These are phyloP conservation scores for Tribolium castaneum DNA, from an alignment of 1,140 invertebrate species.

Conservation along the genomic window DNA sequence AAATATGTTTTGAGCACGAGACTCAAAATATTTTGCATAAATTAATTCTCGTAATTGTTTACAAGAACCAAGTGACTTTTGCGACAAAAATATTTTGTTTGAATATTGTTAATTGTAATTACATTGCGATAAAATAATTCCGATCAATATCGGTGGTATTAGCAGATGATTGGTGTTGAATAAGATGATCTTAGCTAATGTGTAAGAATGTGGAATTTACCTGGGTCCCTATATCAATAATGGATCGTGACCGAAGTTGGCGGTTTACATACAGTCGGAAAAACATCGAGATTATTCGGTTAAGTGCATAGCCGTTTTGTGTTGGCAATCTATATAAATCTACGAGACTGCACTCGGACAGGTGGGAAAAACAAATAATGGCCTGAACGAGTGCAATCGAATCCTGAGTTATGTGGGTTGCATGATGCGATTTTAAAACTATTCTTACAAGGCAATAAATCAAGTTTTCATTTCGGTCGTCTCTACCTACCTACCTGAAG, in stretches of 20 bases:
- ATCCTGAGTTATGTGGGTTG: slow-evolving; percentile 30
- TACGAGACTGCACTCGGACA: slow-evolving; percentile 17
- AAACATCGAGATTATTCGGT: slow-evolving; percentile 33
- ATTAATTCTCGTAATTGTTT: no score
- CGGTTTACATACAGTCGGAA: slow-evolving; percentile 12
- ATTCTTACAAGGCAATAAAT: slow-evolving; percentile 4
- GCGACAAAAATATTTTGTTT: no score
- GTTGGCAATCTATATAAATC: slow-evolving; percentile 39
- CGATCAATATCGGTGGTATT: no score
- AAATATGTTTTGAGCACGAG: no score
- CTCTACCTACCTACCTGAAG: slow-evolving; percentile 10
- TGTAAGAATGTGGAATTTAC: slow-evolving; percentile 17
- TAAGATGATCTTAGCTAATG: not conserved
- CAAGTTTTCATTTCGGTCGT: not conserved
- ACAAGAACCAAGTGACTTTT: no score
- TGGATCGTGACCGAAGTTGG: not conserved
- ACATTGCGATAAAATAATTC: no score
- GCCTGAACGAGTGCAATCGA: slow-evolving; percentile 35
- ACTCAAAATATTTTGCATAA: no score
- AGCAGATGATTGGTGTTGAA: no score
- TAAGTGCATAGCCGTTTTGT: slow-evolving; percentile 36
- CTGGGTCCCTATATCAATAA: slow-evolving; percentile 22
- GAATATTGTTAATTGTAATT: no score
- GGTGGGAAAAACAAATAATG: slow-evolving; percentile 41
- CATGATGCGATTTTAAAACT: slow-evolving; percentile 35